A percentile compares a stretch with the other conserved stretches of the same genome.
Conservation (phyloP, 2,888 invertebrate species). For the Apoderus coryli region DNA sequence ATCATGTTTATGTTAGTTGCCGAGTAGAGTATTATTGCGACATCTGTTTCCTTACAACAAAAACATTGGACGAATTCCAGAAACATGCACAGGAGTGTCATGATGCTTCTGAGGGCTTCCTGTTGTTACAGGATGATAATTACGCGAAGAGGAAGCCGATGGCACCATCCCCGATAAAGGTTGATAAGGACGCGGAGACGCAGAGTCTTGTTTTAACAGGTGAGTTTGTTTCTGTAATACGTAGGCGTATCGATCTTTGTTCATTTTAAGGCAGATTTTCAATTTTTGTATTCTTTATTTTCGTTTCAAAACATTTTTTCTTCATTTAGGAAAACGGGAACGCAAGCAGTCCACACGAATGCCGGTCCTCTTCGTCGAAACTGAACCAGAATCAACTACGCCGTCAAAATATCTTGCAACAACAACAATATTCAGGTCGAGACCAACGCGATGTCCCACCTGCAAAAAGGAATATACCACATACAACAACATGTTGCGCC, state of each 20-base stretch:
- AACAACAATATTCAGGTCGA: too few relatives aligned
- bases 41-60: slow-evolving; percentile 26
- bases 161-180: too few relatives aligned
- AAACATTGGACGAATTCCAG: slow-evolving; percentile 26
- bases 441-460: slow-evolving; percentile 40
- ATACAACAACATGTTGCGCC: slow-evolving; percentile 43
- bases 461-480: slow-evolving; percentile 41
- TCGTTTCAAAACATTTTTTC: too few relatives aligned
- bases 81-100: slow-evolving; percentile 26
- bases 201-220: too few relatives aligned
- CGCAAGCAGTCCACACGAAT: slow-evolving; percentile 12
- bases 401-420: too few relatives aligned
- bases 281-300: too few relatives aligned
- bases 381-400: too few relatives aligned
- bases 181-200: too few relatives aligned
- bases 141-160: slow-evolving; percentile 19
- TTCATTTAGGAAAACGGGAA: slow-evolving; percentile 15
- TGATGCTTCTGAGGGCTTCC: slow-evolving; percentile 26
- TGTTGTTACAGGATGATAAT: slow-evolving; percentile 24
- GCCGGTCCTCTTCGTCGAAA: too few relatives aligned
- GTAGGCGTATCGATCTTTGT: too few relatives aligned
- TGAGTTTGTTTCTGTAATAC: too few relatives aligned
- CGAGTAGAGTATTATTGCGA: slow-evolving; percentile 29
- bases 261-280: too few relatives aligned
- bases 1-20: slow-evolving; percentile 28